Evolutionary conservation across 2,888 invertebrate species (phyloP).

Genomic region (Acrobasis suavella): DNA sequence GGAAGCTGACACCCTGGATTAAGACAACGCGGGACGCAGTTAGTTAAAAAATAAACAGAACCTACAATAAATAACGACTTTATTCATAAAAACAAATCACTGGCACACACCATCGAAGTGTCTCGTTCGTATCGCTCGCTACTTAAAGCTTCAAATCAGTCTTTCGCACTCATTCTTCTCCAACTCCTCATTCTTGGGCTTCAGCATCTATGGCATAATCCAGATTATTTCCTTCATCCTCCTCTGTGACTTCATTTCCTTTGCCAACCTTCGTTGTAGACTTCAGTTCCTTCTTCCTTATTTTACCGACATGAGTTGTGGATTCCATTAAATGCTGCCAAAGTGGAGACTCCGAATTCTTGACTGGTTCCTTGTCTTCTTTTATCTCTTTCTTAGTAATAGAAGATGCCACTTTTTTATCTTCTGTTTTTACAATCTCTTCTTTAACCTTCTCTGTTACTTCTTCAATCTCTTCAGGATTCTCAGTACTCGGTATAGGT

Average conservation of each 20-base stretch:
- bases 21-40: too few species aligned
- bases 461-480: constrained; percentile 33
- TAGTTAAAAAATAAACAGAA: constrained; percentile 45
- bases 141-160: constrained; percentile 63
- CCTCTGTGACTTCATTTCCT: constrained; percentile 72
- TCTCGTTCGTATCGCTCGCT: constrained; percentile 27
- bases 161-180: constrained; percentile 46
- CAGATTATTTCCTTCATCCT: constrained; percentile 59
- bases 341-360: constrained; percentile 44
- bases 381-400: constrained; percentile 36
- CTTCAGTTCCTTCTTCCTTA: constrained; percentile 75
- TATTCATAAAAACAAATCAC: constrained; percentile 59
- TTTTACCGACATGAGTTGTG: constrained; percentile 70
- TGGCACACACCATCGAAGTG: constrained; percentile 28
- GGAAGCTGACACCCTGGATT: too few species aligned
- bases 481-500: constrained; percentile 30
- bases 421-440: constrained; percentile 13
- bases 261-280: constrained; percentile 60
- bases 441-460: constrained; percentile 30
- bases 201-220: constrained; percentile 60
- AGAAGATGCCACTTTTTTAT: constrained; percentile 31
- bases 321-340: constrained; percentile 63
- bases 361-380: constrained; percentile 23
- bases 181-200: constrained; percentile 50
- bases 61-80: constrained; percentile 67